Conservation (phyloP, 2,113 vertebrate genomes). For the Elgaria multicarinata region DNA sequence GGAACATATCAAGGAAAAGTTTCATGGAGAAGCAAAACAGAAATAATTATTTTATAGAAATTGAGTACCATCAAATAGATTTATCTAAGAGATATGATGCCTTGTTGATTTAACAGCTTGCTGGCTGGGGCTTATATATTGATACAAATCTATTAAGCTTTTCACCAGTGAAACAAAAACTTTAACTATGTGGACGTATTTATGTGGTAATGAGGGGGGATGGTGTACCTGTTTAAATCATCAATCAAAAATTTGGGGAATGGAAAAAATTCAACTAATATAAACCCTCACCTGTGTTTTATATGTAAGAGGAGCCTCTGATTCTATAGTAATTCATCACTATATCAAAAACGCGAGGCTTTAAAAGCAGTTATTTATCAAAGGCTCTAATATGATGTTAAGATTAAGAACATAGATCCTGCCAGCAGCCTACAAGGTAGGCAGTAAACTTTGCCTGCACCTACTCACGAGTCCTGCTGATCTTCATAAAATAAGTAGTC, state of each 20-base stretch:
- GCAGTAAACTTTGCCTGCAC: background rate
- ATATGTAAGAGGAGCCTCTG: background rate
- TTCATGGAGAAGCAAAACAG: slow-evolving; percentile 6
- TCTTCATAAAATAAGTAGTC: background rate
- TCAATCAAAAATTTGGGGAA: background rate
- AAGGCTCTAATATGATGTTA: no score
- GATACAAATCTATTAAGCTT: background rate
- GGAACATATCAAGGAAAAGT: fast-evolving
- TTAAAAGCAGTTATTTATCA: background rate
- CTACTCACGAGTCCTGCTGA: background rate
- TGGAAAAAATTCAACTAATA: background rate
- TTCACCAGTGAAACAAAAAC: background rate
- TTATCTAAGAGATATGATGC: background rate
- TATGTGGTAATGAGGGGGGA: background rate
- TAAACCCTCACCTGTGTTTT: background rate
- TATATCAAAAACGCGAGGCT: background rate
- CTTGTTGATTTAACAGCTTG: background rate
- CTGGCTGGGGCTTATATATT: background rate
- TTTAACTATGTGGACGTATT: background rate
- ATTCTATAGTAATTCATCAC: background rate
- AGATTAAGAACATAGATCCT: background rate
- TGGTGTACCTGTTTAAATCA: background rate
- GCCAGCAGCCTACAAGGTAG: background rate
- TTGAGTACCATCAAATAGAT: background rate
- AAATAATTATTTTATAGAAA: slow-evolving; percentile 26